Evolutionary conservation across 1,140 invertebrate species (phyloP).

Genomic region (Agraylea sexmaculata): DNA sequence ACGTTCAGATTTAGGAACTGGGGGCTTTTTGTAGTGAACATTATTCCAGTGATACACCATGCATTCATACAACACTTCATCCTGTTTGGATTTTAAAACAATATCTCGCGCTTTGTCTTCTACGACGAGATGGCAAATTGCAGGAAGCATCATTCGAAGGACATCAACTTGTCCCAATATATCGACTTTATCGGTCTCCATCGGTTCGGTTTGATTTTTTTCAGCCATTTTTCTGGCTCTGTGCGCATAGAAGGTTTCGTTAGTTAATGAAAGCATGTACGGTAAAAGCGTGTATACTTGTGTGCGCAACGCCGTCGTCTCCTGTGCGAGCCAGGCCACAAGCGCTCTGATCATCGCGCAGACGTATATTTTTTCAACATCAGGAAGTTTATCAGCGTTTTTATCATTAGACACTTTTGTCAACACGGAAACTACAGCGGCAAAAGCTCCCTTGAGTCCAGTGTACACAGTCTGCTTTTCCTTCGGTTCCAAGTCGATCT

Average conservation of each 20-base stretch:
- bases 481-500: conserved; percentile 73
- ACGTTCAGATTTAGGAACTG: conserved; percentile 63
- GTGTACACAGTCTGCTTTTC: conserved; percentile 83
- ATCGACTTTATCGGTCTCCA: conserved; percentile 36
- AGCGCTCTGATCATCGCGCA: conserved; percentile 73
- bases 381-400: conserved; percentile 46
- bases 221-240: conserved; percentile 49
- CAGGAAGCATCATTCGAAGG: conserved; percentile 70
- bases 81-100: conserved; percentile 64
- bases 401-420: conserved; percentile 62
- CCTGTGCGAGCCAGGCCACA: conserved; percentile 81
- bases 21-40: conserved; percentile 73
- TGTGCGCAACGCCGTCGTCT: conserved; percentile 76
- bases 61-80: conserved; percentile 67
- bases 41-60: conserved; percentile 76
- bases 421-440: conserved; percentile 65
- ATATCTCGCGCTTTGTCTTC: conserved; percentile 78
- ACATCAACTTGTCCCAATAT: conserved; percentile 59
- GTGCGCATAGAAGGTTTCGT: conserved; percentile 68
- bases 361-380: conserved; percentile 62
- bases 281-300: conserved; percentile 70
- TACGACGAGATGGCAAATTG: conserved; percentile 79
- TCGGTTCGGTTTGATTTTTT: conserved; percentile 43
- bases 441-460: conserved; percentile 80
- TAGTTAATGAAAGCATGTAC: conserved; percentile 63